Conservation (phyloP, 1,140 invertebrate species). For the Drosophila fuyamai region DNA sequence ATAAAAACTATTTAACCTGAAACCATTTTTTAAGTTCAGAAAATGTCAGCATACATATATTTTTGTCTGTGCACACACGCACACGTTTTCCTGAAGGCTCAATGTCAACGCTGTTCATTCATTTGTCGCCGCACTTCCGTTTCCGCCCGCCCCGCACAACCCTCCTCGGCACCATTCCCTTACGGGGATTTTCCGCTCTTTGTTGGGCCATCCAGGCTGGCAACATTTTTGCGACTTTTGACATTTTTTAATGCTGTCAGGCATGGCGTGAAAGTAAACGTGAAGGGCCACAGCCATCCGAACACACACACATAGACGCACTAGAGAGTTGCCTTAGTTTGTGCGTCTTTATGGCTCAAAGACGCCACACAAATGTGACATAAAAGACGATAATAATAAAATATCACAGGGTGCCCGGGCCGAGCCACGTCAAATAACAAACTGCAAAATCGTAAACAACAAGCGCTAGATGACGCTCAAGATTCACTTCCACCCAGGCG, state of each 20-base stretch:
- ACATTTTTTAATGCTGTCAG: constrained; percentile 81
- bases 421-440: constrained; percentile 63
- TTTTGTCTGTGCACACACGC: constrained; percentile 11
- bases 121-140: constrained; percentile 67
- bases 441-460: constrained; percentile 82
- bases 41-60: background rate
- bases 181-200: constrained; percentile 9
- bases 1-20: too few species aligned
- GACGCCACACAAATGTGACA: constrained; percentile 83
- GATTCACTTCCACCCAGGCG: constrained; percentile 59
- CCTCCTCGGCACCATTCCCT: constrained; percentile 30
- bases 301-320: constrained; percentile 22
- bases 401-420: constrained; percentile 58
- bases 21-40: too few species aligned
- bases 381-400: constrained; percentile 83
- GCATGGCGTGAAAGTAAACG: constrained; percentile 77
- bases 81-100: constrained; percentile 49
- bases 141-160: background rate
- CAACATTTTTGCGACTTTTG: constrained; percentile 82
- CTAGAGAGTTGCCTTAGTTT: constrained; percentile 71
- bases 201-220: constrained; percentile 48
- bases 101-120: constrained; percentile 75
- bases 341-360: constrained; percentile 79
- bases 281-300: constrained; percentile 48
- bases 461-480: constrained; percentile 73